phyloP scores from a whole-genome alignment of 2,888 invertebrate genomes.

The Synanthedon vespiformis region DNA sequence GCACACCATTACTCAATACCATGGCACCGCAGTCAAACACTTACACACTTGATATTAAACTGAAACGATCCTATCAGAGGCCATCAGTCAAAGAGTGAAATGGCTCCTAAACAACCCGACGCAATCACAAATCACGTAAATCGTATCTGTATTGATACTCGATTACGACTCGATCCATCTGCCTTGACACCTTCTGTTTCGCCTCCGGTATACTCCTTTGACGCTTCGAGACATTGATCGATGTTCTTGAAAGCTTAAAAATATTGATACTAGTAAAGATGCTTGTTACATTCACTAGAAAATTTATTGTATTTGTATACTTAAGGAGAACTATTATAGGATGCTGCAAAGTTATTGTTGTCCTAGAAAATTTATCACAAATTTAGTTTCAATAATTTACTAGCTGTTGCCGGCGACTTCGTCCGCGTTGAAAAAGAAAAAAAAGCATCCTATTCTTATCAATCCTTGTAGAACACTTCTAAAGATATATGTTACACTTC shows the following conservation, averaged over 20 bases:
- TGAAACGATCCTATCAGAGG: neutral
- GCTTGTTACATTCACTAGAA: constrained; percentile 17
- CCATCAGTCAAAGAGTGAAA: constrained; percentile 6
- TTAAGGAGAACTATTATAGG: neutral
- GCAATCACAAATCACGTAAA: constrained; percentile 24
- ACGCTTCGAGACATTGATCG: constrained; percentile 44
- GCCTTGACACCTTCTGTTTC: constrained; percentile 34
- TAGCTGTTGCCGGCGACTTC: too few relatives aligned
- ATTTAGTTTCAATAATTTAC: too few relatives aligned
- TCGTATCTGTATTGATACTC: constrained; percentile 27
- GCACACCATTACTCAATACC: too few relatives aligned
- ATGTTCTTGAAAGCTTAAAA: constrained; percentile 22
- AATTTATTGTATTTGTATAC: neutral
- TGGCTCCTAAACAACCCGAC: constrained; percentile 5
- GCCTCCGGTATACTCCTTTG: constrained; percentile 34
- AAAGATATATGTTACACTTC: too few relatives aligned
- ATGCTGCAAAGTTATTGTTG: too few relatives aligned
- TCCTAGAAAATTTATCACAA: too few relatives aligned
- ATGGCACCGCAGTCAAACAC: too few relatives aligned
- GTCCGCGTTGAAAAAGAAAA: too few relatives aligned
- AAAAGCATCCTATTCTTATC: too few relatives aligned
- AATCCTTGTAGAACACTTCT: too few relatives aligned
- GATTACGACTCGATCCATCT: constrained; percentile 33
- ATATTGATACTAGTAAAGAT: constrained; percentile 16
- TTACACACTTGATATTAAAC: neutral